Evolutionary conservation across 2,888 invertebrate species (phyloP), one percentile per base, ranked within the genome.

Genomic region (Chrysodeixis includens): DNA sequence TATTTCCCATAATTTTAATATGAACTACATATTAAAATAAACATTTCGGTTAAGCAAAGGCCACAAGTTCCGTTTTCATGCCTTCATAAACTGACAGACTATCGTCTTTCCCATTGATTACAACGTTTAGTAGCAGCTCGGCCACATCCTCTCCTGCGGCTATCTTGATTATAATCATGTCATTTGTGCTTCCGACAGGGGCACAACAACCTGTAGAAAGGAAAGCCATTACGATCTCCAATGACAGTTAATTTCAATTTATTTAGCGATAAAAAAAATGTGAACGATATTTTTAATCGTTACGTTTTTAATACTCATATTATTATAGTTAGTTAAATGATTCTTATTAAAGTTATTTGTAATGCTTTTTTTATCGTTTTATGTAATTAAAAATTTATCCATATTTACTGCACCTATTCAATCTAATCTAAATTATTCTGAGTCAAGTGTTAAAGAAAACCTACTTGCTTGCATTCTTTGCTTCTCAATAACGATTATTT

Each of bases 61-160:
- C n/a, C 40, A n/a, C n/a, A 6, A 40, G 40, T 40, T 40, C 40
- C n/a, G 40, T 6, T 40, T 0, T 46, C 10, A 66, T 26, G 35
- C 32, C 56, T 62, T 18, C 56, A 56, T 32, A 49, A 62, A 73
- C 46, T 60, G 20, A 53, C 14, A 10, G 26, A 56, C 22, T 71
- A 46, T 76, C 62, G 35, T 51, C 56, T 57, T 66, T 64, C 57
- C 56, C n/a, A 56, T 46, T 26, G 54, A 72, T 72, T 52, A 32
- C n/a, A 55, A 66, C 76, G 59, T 62, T 32, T 66, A 76, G 66
- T 74, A 30, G 60, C 30, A 32, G 30, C 57, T 52, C 76, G 59
- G 56, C 59, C 66, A 71, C 76, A 71, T 74, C 72, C 73, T 76
- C 72, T 58, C 57, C 54, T 16, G 8, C 16, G 57, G 62, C 60